A percentile compares a stretch with the other conserved stretches of the same genome.
phyloP scores from a whole-genome alignment of 2,113 vertebrate genomes.

The Gavia stellata region DNA sequence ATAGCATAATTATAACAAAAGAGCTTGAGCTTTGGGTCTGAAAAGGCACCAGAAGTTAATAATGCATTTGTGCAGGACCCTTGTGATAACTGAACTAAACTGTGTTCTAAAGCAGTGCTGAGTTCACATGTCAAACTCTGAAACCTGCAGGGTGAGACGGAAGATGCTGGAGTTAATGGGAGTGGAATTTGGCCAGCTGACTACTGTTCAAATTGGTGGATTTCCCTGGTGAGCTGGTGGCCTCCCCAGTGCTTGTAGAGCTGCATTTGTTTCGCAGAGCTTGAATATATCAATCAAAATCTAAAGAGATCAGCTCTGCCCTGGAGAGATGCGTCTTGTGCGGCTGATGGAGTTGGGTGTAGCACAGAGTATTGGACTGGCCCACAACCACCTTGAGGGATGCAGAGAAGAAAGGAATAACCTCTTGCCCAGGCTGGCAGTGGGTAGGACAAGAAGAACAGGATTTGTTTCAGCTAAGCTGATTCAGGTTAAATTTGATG shows the following conservation, averaged over 20 bases:
- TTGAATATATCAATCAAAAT: not conserved
- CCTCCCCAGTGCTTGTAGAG: not conserved
- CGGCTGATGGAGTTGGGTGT: not conserved
- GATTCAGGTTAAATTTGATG: not conserved
- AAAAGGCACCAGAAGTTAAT: not conserved
- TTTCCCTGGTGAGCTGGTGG: not conserved
- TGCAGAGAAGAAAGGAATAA: not conserved
- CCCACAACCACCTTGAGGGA: not conserved
- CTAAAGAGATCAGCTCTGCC: not conserved
- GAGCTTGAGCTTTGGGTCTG: not conserved
- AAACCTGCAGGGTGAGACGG: not conserved
- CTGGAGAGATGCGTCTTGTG: not conserved
- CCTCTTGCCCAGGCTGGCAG: not conserved
- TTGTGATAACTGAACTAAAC: not conserved
- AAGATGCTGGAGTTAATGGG: not conserved
- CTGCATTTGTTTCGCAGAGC: not conserved
- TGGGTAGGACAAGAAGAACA: not conserved
- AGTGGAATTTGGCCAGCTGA: not conserved
- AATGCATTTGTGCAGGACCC: not conserved
- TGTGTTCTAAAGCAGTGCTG: not conserved
- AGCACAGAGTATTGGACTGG: not conserved
- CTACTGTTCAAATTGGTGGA: not conserved
- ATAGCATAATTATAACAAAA: not conserved
- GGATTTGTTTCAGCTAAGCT: not conserved
- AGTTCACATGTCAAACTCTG: not conserved